Evolutionary conservation across 2,797 vertebrate genomes (phyloP).

Genomic region (Chelidonichthys spinosus): DNA sequence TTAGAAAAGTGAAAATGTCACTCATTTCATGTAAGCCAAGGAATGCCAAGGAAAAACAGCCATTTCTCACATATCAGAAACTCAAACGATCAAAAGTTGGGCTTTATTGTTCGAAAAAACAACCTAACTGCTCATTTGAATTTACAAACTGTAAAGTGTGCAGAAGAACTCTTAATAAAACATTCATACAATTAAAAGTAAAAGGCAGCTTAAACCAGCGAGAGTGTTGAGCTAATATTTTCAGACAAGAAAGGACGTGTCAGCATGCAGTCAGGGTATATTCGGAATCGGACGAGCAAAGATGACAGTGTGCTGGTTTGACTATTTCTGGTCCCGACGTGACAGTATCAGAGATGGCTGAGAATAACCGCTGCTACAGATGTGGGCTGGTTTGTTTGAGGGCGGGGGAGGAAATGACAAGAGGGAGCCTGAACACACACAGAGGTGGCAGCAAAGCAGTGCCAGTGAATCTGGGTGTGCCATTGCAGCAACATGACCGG

Average conservation of each 20-base stretch:
- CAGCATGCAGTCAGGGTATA: not conserved
- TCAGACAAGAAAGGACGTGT: not conserved
- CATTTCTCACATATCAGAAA: slow-evolving; percentile 7
- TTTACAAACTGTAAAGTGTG: not conserved
- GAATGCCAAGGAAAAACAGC: not conserved
- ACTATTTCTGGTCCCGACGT: slow-evolving; percentile 10
- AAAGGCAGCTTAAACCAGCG: not conserved
- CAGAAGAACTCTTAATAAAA: not conserved
- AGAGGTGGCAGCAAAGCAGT: slow-evolving; percentile 10
- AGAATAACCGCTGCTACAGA: slow-evolving; percentile 30
- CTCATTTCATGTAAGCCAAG: too few species aligned
- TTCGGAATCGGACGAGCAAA: slow-evolving; percentile 2
- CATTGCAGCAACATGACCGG: slow-evolving; percentile 36
- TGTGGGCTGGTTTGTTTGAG: slow-evolving; percentile 17
- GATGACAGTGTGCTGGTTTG: slow-evolving; percentile 32
- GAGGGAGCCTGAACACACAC: not conserved
- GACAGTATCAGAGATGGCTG: slow-evolving; percentile 30
- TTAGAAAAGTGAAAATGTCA: not conserved
- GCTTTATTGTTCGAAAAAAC: not conserved
- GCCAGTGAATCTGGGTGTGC: slow-evolving; percentile 39
- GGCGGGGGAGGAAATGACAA: slow-evolving; percentile 10
- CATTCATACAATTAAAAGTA: not conserved
- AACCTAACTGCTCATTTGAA: not conserved
- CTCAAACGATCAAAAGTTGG: not conserved
- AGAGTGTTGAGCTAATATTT: slow-evolving; percentile 5